Percentiles rank a stretch among this genome's conserved stretches.
phyloP scores from a whole-genome alignment of 2,888 invertebrate genomes.

The Papilio elwesi region DNA sequence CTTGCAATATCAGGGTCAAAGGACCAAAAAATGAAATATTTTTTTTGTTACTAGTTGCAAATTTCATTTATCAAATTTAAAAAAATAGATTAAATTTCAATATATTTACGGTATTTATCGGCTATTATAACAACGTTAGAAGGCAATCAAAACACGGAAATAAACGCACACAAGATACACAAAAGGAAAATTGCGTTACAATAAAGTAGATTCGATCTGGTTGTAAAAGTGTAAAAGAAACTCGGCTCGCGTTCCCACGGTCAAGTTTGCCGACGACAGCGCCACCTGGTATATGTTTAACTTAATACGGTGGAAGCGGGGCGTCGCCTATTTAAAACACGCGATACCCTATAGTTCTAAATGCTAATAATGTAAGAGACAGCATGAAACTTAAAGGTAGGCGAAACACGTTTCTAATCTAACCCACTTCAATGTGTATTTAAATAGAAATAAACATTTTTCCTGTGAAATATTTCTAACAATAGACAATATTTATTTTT shows the following conservation, averaged over 20 bases:
- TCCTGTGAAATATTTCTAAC: too few species aligned
- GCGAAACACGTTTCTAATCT: too few species aligned
- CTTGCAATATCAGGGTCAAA: background rate
- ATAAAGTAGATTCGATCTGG: constrained; percentile 46
- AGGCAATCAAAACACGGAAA: background rate
- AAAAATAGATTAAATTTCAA: too few species aligned
- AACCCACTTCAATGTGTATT: too few species aligned
- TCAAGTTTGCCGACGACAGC: constrained; percentile 53
- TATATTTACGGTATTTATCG: background rate
- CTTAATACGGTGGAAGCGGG: constrained; percentile 21
- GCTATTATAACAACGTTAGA: background rate
- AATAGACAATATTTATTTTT: too few species aligned
- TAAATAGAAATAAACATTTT: too few species aligned
- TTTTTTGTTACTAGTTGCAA: too few species aligned
- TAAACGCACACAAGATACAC: background rate
- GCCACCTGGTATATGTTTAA: constrained; percentile 14
- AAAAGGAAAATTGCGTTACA: background rate
- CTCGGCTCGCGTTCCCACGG: constrained; percentile 65
- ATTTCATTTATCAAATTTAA: too few species aligned
- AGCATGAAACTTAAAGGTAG: background rate
- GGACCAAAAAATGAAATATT: too few species aligned
- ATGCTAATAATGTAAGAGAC: background rate
- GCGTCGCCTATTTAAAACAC: background rate
- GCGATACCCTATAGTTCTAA: constrained; percentile 3
- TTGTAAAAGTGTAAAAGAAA: constrained; percentile 69